Evolutionary conservation across 1,140 invertebrate species (phyloP).

Genomic region (Eumeta japonica): DNA sequence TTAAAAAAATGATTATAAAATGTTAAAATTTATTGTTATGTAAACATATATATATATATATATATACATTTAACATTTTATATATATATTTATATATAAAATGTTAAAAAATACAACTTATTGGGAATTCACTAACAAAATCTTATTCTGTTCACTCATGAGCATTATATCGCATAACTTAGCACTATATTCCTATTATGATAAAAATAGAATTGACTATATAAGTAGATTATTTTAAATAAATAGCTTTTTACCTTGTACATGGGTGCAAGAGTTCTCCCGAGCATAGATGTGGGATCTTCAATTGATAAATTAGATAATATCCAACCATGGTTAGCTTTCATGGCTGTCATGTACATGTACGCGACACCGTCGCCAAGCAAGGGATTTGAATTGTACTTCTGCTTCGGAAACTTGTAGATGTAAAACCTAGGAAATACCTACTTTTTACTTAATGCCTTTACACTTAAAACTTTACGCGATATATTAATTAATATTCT

Average conservation of each 20-base stretch:
- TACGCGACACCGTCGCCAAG: constrained; percentile 69
- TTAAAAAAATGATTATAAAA: too few species aligned
- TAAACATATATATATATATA: too few species aligned
- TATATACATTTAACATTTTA: too few species aligned
- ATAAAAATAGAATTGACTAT: constrained; percentile 15
- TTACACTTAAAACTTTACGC: constrained; percentile 7
- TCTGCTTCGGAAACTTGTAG: constrained; percentile 78
- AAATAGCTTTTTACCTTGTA: constrained; percentile 55
- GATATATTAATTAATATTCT: constrained; percentile 10
- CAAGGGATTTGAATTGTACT: constrained; percentile 54
- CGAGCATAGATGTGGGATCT: constrained; percentile 70
- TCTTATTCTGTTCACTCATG: too few species aligned
- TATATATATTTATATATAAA: too few species aligned
- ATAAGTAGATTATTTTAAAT: constrained; percentile 7
- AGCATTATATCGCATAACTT: too few species aligned
- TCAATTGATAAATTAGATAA: constrained; percentile 69
- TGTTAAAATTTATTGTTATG: too few species aligned
- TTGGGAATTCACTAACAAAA: too few species aligned
- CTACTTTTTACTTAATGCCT: too few species aligned
- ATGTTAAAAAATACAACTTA: too few species aligned
- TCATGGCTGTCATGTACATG: constrained; percentile 69
- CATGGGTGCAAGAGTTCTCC: constrained; percentile 67
- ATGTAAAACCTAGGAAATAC: constrained; percentile 72
- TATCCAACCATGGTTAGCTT: constrained; percentile 63
- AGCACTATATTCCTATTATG: too few species aligned